A percentile compares a stretch with the other conserved stretches of the same genome.
These are phyloP conservation scores for Gavia stellata DNA, from an alignment of 2,113 vertebrate species.

Conservation along the genomic window DNA sequence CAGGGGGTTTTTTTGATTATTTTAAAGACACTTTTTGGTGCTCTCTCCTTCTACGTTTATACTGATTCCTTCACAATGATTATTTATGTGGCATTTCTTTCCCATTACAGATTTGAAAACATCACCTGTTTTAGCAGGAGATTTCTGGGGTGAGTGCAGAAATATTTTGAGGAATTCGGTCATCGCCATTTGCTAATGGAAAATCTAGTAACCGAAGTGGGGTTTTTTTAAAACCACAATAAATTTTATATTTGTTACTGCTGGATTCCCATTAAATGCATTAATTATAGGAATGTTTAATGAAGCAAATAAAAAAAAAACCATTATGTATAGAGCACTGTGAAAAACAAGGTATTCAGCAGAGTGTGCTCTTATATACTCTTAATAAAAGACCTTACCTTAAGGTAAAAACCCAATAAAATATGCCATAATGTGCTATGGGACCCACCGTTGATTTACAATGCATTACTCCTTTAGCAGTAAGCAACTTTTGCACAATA, in stretches of 20 bases:
- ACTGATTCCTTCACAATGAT: constrained; percentile 53
- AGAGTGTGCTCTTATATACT: constrained; percentile 55
- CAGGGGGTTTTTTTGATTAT: constrained; percentile 20
- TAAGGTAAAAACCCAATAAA: constrained; percentile 77
- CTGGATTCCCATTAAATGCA: constrained; percentile 74
- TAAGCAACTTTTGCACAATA: constrained; percentile 69
- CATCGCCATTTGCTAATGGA: constrained; percentile 65
- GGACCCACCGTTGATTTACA: constrained; percentile 70
- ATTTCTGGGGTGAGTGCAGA: constrained; percentile 67
- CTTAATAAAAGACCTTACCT: constrained; percentile 75
- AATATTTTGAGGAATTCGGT: constrained; percentile 62
- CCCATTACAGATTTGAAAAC: constrained; percentile 64
- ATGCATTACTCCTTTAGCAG: constrained; percentile 64
- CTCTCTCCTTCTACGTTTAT: constrained; percentile 43
- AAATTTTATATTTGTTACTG: constrained; percentile 76
- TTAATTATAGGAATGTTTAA: constrained; percentile 77
- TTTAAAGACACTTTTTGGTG: constrained; percentile 66
- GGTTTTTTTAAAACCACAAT: constrained; percentile 49
- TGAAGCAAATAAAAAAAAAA: constrained; percentile 54
- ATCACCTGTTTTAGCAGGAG: constrained; percentile 68
- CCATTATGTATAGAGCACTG: constrained; percentile 65
- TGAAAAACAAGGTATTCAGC: constrained; percentile 68
- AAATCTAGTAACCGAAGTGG: constrained; percentile 64
- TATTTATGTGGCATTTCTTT: constrained; percentile 76
- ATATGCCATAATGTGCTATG: constrained; percentile 54